phyloP scores from a whole-genome alignment of 2,797 vertebrate genomes.

The Amniataba percoides region DNA sequence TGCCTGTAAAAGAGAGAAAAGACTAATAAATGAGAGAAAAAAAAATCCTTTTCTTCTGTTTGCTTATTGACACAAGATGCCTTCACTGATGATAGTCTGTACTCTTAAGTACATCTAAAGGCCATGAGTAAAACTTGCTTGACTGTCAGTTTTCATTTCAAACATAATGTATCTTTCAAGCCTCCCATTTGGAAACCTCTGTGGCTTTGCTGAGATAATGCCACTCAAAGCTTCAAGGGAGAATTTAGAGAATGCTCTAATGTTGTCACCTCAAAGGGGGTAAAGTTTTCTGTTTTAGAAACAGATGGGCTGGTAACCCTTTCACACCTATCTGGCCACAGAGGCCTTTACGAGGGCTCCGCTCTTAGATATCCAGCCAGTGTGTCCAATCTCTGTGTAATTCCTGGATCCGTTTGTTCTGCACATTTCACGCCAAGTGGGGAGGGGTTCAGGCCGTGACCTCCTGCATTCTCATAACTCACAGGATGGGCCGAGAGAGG shows the following conservation, averaged over 20 bases:
- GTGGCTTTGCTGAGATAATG: constrained; percentile 29
- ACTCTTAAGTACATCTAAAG: constrained; percentile 33
- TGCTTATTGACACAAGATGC: constrained; percentile 7
- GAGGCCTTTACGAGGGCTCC: constrained; percentile 60
- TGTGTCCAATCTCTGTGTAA: constrained; percentile 84
- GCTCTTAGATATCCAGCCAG: constrained; percentile 74
- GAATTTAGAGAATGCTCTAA: constrained; percentile 46
- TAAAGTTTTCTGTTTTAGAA: constrained; percentile 57
- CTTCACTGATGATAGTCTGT: constrained; percentile 45
- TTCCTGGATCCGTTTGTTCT: constrained; percentile 88
- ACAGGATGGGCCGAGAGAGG: constrained; percentile 84
- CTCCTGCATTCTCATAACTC: constrained; percentile 88
- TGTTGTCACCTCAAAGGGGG: constrained; percentile 62
- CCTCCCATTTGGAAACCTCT: constrained; percentile 5
- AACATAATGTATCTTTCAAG: constrained; percentile 27
- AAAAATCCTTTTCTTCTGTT: constrained; percentile 16
- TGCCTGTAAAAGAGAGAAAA: constrained; percentile 37
- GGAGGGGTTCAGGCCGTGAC: constrained; percentile 84
- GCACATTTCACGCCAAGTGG: constrained; percentile 90
- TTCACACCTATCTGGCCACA: constrained; percentile 75
- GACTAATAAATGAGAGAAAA: constrained; percentile 19
- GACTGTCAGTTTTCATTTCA: constrained; percentile 28
- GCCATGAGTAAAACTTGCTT: constrained; percentile 26
- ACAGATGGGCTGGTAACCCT: constrained; percentile 77
- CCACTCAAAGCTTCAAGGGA: constrained; percentile 33